Evolutionary conservation across 1,140 invertebrate species (phyloP).

Genomic region (Musca domestica): DNA sequence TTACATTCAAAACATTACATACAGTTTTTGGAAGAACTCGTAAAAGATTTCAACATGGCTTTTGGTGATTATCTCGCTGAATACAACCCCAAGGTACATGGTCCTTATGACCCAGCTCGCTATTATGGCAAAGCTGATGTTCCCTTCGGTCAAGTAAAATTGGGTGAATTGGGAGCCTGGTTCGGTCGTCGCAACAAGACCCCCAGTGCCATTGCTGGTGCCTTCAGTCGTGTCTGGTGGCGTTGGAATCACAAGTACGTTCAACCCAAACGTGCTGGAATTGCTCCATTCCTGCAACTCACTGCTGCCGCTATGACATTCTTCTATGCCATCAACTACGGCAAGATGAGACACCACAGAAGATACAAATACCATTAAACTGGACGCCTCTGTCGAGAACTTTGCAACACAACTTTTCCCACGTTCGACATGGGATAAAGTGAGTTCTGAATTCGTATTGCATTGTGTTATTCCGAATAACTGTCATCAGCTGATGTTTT

Average conservation of each 20-base stretch:
- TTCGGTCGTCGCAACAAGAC: conserved; percentile 76
- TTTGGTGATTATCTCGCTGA: no score
- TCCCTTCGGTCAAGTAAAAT: conserved; percentile 80
- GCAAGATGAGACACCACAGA: conserved; percentile 71
- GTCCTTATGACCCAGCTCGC: conserved; percentile 86
- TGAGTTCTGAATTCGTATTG: no score
- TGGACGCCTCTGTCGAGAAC: no score
- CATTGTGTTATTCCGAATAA: no score
- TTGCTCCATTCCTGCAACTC: conserved; percentile 74
- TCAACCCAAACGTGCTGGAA: no score
- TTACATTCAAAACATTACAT: no score
- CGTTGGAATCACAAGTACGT: conserved; percentile 87
- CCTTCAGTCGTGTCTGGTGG: conserved; percentile 78
- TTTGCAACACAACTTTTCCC: no score
- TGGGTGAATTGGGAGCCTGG: conserved; percentile 80
- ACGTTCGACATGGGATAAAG: no score
- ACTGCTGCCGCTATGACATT: conserved; percentile 64
- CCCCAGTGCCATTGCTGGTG: conserved; percentile 63
- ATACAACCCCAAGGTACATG: no score
- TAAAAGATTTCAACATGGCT: no score
- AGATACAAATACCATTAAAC: conserved; percentile 75
- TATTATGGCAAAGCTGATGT: conserved; percentile 93
- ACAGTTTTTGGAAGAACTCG: no score
- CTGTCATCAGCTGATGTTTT: no score
- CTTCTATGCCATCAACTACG: conserved; percentile 81